Evolutionary conservation across 2,113 vertebrate genomes (phyloP), one percentile per base, ranked within the genome.

Genomic region (Phodopus roborovskii): DNA sequence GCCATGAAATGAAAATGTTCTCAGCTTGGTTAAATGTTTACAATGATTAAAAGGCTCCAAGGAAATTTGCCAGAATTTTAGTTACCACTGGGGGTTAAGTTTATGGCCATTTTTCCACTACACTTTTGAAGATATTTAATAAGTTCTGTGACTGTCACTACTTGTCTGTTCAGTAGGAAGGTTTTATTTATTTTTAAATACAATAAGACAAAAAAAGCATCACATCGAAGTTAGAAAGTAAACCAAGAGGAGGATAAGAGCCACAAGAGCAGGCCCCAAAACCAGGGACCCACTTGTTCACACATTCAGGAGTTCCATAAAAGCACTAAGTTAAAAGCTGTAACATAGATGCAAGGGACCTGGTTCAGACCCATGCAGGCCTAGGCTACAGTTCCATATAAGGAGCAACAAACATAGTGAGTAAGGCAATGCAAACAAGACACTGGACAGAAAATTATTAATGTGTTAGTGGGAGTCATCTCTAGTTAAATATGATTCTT

Each of bases 21-120:
- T 90, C 56, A 88, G 30, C 70, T 79, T 19, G 82, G 70, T 79
- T 50, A 84, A 87, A 12, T 78, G 64, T 30, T 74, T 24, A 3
- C 53, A 77, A 83, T 74, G 24, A 90, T 68, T 58, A 74, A 90
- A 90, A 73, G 1, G 1, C 70, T 56, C 19, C 56, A 88, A 82
- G 64, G 17, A 91, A 91, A 85, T 91, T 86, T 78, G 66, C 45
- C 60, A 85, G 75, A 86, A 83, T 77, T 45, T 83, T 45, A 92
- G 24, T n/a, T 74, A 73, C 8, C 62, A 7, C 30, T 42, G 20
- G 92, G n/a, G 79, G 70, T 19, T 19, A 96, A 90, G 20, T 83
- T 89, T 89, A 82, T 77, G 62, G 48, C 9, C 36, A 13, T 3
- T 90, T 94, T 91, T 66, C 24, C 17, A 71, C 64, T 85, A 88